Base-by-base conservation (phyloP, 92 coral and sea anemone genomes). In the Palythoa grandis region DNA sequence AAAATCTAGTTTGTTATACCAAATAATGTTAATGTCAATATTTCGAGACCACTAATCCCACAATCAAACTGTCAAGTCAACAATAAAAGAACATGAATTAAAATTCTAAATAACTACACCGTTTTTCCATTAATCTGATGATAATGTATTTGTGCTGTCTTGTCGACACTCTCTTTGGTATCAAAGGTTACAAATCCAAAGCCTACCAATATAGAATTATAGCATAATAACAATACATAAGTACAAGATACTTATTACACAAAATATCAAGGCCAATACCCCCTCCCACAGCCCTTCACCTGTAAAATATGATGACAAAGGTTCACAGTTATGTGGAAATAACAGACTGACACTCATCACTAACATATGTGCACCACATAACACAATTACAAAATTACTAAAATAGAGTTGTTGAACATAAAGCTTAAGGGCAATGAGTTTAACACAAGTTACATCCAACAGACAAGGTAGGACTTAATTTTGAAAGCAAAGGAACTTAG, bases 161-260 rank as follows among this genome's bases (percentile, higher is more conserved):
- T 92, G 89, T 92, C 92, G 78, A 96, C 96, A 83, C 92, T 92
- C 35, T 94, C 96, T 87, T 89, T 93, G 86, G 99, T 63, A 73
- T 94, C 96, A 94, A 96, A 96, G 84, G 98, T 90, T 85, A 96
- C 98, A 96, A 96, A 96, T 86, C 99, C 99, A 96, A 96, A 96
- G 87, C 99, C 99, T 96, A 94, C 89, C 97, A 89, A 92, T 93
- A 87, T 86, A 92, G 88, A 96, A 93, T 93, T 80, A 80, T 25
- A 79, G 85, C 73, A 80, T 38, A 80, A 80, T 43, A 80, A 66
- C 37, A 80, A 68, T 23, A 80, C 74, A 80, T 80, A 68, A 80
- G 85, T 80, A 80, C 24, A 25, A 58, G 11, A 80, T 20, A 19
- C 71, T 70, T 37, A 80, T 39, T 39, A 19, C 73, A 79, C 43